Evolutionary conservation across 2,113 vertebrate genomes (phyloP), one percentile per base, ranked within the genome.

Genomic region (Dinomys branickii): DNA sequence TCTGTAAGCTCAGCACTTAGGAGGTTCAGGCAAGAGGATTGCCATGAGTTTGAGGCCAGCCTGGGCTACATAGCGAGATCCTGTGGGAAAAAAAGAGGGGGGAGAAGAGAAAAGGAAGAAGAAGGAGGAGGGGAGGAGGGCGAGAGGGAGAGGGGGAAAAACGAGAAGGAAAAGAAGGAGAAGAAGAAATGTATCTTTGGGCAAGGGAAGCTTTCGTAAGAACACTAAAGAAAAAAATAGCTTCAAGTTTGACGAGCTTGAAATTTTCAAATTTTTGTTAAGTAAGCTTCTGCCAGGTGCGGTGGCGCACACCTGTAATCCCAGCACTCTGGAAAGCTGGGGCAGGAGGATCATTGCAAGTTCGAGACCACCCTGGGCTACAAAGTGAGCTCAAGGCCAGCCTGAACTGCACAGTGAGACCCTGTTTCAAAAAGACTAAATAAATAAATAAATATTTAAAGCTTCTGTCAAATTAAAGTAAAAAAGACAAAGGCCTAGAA

Each of bases 241-340:
- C 30, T 20, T 47, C n/a, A 59, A 88, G 38, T 56, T 86, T 84
- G 44, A 59, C 58, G n/a, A 94, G 13, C 19, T 35, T 82, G 56
- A 88, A 33, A 28, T 88, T 78, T 88, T 94, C 59, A 88, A 61
- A 69, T 28, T 83, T 88, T 54, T 19, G 22, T 92, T 96, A 87
- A 81, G 65, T 88, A 69, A 69, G 63, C 16, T 52, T 90, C 5
- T 47, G 1, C 75, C 82, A 65, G n/a, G n/a, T n/a, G n/a, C n/a
- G n/a, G n/a, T 26, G 59, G 9, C 26, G 22, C 59, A 61, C 26
- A 24, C 59, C 24, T 61, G 24, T 61, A 26, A 61, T 61, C 24
- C 26, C 59, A 61, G 59, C 59, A 61, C 59, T 61, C 24, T 50
- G 9, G 19, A 7, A 61, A 8, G 47, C 47, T 50, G 47, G 8